A percentile compares a stretch with the other conserved stretches of the same genome.
Evolutionary conservation across 2,113 vertebrate species (phyloP).

Genomic region (Odobenus rosmarus): DNA sequence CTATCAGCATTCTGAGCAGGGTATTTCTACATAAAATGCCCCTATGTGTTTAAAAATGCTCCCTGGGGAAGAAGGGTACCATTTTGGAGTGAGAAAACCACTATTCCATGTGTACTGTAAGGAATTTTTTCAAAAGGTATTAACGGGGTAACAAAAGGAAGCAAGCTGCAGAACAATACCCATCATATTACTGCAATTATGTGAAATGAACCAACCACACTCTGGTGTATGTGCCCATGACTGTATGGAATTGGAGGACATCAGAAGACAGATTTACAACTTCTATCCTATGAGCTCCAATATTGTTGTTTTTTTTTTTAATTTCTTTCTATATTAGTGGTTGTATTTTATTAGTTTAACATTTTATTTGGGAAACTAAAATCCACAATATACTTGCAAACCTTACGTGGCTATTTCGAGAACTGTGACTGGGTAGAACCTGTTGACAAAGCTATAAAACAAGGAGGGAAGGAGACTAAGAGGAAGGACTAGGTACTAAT

Average conservation of each 20-base stretch:
- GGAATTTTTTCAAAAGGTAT: neutral
- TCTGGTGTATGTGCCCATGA: neutral
- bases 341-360: conserved; percentile 37
- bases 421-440: neutral
- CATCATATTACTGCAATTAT: neutral
- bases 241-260: neutral
- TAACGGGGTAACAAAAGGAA: neutral
- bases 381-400: neutral
- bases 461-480: neutral
- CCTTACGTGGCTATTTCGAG: neutral
- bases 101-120: neutral
- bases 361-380: conserved; percentile 45
- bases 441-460: neutral
- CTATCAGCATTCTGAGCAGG: neutral
- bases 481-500: neutral
- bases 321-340: neutral
- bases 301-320: neutral
- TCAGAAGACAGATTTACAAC: neutral
- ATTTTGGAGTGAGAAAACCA: neutral
- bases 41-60: neutral
- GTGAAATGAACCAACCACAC: neutral
- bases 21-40: neutral
- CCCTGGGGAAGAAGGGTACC: neutral
- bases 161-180: neutral
- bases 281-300: neutral